Percentiles rank a stretch among this genome's conserved stretches.
These are phyloP conservation scores for Meriones psammophilus DNA, from an alignment of 2,797 vertebrate genomes.

Conservation along the genomic window DNA sequence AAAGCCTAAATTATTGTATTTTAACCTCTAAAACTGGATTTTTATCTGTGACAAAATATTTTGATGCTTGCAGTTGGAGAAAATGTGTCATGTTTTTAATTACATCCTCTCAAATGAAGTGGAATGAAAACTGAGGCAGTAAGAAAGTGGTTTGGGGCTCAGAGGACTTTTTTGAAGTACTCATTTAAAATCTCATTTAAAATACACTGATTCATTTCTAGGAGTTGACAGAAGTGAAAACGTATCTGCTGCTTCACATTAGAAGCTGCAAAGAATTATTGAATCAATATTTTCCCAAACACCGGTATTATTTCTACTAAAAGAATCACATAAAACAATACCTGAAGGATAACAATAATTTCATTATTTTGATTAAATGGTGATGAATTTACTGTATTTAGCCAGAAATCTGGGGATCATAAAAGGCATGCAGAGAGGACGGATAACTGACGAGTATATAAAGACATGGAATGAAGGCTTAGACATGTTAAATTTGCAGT, in stretches of 20 bases:
- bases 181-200: background rate
- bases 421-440: background rate
- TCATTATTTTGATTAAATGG: background rate
- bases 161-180: background rate
- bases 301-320: background rate
- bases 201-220: background rate
- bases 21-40: background rate
- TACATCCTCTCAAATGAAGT: constrained; percentile 29
- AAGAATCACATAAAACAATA: constrained; percentile 9
- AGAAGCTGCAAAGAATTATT: constrained; percentile 30
- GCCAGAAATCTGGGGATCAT: background rate
- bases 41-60: background rate
- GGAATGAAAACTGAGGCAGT: background rate
- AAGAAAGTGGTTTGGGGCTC: background rate
- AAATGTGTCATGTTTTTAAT: background rate
- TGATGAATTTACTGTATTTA: background rate
- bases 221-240: background rate
- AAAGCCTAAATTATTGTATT: background rate
- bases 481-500: background rate
- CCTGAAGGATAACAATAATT: background rate
- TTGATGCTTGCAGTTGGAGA: background rate
- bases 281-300: background rate
- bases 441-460: background rate
- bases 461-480: background rate
- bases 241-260: background rate